phyloP scores from a whole-genome alignment of 2,888 invertebrate genomes.

The Sinodicranocentrus sp. region DNA sequence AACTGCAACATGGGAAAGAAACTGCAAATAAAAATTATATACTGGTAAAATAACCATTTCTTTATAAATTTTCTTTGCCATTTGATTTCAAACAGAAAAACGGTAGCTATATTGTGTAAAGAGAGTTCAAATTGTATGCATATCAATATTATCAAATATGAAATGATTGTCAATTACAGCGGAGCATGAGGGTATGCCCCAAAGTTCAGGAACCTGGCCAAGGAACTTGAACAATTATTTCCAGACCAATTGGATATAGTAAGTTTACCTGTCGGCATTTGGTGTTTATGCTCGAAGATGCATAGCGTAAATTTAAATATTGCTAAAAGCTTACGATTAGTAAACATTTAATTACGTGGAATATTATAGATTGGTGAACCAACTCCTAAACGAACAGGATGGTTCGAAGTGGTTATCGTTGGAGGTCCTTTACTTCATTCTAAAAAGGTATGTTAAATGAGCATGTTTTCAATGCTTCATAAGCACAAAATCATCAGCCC shows the following conservation, averaged over 20 bases:
- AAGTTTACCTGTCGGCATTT: constrained; percentile 16
- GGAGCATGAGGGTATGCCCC: constrained; percentile 75
- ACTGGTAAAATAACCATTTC: too few relatives aligned
- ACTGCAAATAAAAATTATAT: constrained; percentile 65
- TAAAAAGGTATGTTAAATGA: constrained; percentile 66
- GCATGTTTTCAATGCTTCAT: too few relatives aligned
- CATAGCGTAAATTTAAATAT: neutral
- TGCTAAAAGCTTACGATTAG: neutral
- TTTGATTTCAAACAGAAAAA: too few relatives aligned
- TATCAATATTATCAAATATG: neutral
- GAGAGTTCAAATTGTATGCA: neutral
- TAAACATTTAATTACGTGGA: neutral
- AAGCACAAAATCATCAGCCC: too few relatives aligned
- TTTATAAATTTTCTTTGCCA: neutral
- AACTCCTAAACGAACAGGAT: constrained; percentile 65
- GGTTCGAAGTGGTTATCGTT: constrained; percentile 70
- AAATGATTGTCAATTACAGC: constrained; percentile 49
- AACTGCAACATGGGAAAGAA: constrained; percentile 37
- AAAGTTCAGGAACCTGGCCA: constrained; percentile 71
- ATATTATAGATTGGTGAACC: constrained; percentile 63
- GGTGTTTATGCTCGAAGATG: too few relatives aligned
- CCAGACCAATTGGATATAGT: constrained; percentile 70
- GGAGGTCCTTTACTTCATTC: constrained; percentile 68
- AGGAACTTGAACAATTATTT: constrained; percentile 73
- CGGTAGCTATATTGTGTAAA: neutral